Base-by-base conservation (phyloP, 1,140 invertebrate genomes). In the Cylas formicarius region DNA sequence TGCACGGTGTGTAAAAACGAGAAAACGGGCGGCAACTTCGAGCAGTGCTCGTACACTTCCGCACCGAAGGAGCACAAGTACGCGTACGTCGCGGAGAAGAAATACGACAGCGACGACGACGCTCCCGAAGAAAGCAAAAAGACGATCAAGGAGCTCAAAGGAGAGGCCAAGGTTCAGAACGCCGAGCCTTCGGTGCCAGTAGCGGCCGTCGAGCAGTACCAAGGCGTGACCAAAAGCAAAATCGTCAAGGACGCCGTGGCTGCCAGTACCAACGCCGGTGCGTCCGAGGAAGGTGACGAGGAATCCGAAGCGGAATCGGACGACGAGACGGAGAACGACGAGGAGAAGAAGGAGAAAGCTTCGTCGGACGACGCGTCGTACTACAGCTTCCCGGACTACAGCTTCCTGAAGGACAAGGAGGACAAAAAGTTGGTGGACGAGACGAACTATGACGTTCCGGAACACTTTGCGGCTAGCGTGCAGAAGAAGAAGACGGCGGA, bases 21-120 rank as follows among this genome's bases (percentile, higher is more conserved):
- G 0, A 76, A 79, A 60, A 81, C 73, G 1, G 79, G 80, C 13
- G 80, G 75, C 4, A 80, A 78, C 44, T 84, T 75, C 43, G 80
- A 86, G 65, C 76, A 77, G 21, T 84, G 82, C 53, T 76, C 76
- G 0, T 84, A 83, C 61, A 72, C 72, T 2, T 73, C 76, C 11
- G 73, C 77, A 49, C 81, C 82, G 0, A 75, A 78, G 51, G 78
- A 79, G 42, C 80, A 82, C 51, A 70, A 79, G 51, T 84, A 83
- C 58, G 77, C 80, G 32, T 82, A 76, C 57, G 73, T 73, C 3
- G 74, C 71, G 44, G 71, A 76, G 61, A 69, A 67, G 50, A 76
- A 76, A 56, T 76, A 69, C 47, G 69, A 76, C 31, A 73, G 73
- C 44, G 47, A 55, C 67, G 72, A 73, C 53, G 70, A 73, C 48